Percentiles rank a stretch among this genome's conserved stretches.
phyloP scores from a whole-genome alignment of 2,888 invertebrate species.

The Thecophora atra region DNA sequence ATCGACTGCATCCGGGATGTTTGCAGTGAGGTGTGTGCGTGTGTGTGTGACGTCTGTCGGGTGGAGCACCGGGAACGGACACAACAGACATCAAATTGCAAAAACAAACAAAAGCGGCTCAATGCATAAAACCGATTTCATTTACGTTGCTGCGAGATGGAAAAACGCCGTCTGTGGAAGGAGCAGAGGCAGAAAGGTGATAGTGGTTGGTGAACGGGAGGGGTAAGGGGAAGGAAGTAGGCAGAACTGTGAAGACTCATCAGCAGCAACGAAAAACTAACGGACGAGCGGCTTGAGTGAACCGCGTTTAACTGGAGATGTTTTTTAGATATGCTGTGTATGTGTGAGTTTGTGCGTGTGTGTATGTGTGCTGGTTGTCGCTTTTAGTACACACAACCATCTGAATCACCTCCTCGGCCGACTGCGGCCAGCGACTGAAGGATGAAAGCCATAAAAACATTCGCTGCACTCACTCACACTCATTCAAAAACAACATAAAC shows the following conservation, averaged over 20 bases:
- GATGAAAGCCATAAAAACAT: conserved; percentile 28
- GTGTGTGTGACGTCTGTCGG: conserved; percentile 35
- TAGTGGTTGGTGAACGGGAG: conserved; percentile 17
- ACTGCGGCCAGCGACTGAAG: conserved; percentile 5
- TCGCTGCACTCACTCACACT: conserved; percentile 9
- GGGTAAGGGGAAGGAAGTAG: neutral
- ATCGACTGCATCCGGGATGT: conserved; percentile 34
- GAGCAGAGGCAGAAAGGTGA: no score
- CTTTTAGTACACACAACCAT: no score
- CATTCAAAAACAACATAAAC: conserved; percentile 9
- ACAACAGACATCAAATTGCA: conserved; percentile 48
- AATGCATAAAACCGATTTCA: conserved; percentile 62
- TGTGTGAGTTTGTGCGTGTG: no score
- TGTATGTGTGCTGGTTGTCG: no score
- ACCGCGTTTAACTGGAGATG: no score
- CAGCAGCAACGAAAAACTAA: neutral
- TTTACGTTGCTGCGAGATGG: conserved; percentile 46
- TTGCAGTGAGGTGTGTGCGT: conserved; percentile 39
- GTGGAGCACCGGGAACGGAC: conserved; percentile 19
- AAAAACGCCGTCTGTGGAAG: no score
- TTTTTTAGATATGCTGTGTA: no score
- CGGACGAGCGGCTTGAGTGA: neutral
- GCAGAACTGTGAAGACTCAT: neutral
- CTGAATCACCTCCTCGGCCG: neutral
- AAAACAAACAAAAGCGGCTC: conserved; percentile 57